These are phyloP conservation scores for Micrasema minimum DNA, from an alignment of 1,140 invertebrate species.

Conservation along the genomic window DNA sequence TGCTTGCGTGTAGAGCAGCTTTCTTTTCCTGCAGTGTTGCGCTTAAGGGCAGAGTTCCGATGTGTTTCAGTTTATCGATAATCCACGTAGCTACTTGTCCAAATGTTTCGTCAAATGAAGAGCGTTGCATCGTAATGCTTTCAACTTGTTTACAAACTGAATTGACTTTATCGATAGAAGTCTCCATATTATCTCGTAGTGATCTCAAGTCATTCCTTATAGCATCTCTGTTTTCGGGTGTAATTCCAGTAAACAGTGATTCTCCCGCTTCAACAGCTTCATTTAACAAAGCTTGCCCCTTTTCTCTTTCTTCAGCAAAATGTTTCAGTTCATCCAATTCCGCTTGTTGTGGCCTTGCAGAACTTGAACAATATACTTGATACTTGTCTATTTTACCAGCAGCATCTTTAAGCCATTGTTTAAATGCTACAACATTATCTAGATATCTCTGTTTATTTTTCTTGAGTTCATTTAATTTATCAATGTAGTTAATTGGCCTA, in stretches of 20 bases:
- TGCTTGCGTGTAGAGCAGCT: slow-evolving; percentile 79
- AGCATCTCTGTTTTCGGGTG: slow-evolving; percentile 84
- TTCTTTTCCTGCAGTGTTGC: slow-evolving; percentile 87
- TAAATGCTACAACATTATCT: slow-evolving; percentile 75
- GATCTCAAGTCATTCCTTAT: slow-evolving; percentile 84
- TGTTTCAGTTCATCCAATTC: slow-evolving; percentile 80
- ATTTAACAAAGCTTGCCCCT: slow-evolving; percentile 82
- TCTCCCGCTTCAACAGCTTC: slow-evolving; percentile 87
- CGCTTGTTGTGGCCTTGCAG: slow-evolving; percentile 74
- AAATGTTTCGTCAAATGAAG: slow-evolving; percentile 91
- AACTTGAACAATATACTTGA: slow-evolving; percentile 72
- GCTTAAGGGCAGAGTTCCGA: slow-evolving; percentile 74
- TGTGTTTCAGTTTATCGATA: slow-evolving; percentile 76
- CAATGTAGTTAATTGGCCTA: slow-evolving; percentile 76
- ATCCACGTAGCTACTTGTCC: slow-evolving; percentile 86
- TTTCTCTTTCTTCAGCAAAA: slow-evolving; percentile 79
- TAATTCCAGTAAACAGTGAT: slow-evolving; percentile 86
- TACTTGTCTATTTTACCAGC: slow-evolving; percentile 77
- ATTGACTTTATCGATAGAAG: slow-evolving; percentile 84
- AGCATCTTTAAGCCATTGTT: slow-evolving; percentile 82
- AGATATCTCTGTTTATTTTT: slow-evolving; percentile 75
- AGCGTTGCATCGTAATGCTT: slow-evolving; percentile 85
- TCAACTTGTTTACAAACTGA: slow-evolving; percentile 87
- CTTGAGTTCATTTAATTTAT: slow-evolving; percentile 75
- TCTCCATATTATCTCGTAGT: slow-evolving; percentile 85